Evolutionary conservation across 2,888 invertebrate species (phyloP), one percentile per base, ranked within the genome.

Genomic region (Melieria omissa): DNA sequence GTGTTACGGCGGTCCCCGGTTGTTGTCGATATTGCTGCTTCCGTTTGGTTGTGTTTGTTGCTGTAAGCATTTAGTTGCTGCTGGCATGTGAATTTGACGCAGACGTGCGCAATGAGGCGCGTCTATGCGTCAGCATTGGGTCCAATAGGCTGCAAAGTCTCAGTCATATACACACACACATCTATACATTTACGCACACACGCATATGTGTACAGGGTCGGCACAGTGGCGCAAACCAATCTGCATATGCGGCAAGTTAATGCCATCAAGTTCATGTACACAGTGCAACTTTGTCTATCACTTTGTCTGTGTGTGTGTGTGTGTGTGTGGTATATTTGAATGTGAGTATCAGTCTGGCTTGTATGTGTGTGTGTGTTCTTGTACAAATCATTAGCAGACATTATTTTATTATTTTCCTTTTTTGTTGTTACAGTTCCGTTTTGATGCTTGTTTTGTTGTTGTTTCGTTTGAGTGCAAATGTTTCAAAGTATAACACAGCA

Each of bases 331-430:
- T n/a, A 29, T 2, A 2, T 29, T 29, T 29, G 29, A 2, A 29
- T 29, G 29, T 29, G 29, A 3, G 29, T 2, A 29, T 29, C 29
- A 29, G 29, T 29, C 29, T 29, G 29, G 29, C 5, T 52, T 52
- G 52, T 52, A 52, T 52, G 52, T 14, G 5, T 64, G 54, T 42
- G 52, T 49, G 42, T 57, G 47, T 54, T 41, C 72, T 54, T 69
- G 55, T 79, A 79, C 80, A 80, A 79, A 81, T 80, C 80, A 81
- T 81, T 80, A 81, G 80, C 80, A 81, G 80, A 78, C 81, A 80
- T 78, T 81, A 77, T 77, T 79, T 78, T 77, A 42, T 65, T 54
- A 54, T 65, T 49, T 54, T 54, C n/a, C 29, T 58, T 58, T 58
- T 10, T 29, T 29, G 29, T 29, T 29, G 29, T 29, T 29, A 29